Base-by-base conservation (phyloP, 30 jellyfish, hydroid and myxozoan genomes). In the Aurelia coerulea region DNA sequence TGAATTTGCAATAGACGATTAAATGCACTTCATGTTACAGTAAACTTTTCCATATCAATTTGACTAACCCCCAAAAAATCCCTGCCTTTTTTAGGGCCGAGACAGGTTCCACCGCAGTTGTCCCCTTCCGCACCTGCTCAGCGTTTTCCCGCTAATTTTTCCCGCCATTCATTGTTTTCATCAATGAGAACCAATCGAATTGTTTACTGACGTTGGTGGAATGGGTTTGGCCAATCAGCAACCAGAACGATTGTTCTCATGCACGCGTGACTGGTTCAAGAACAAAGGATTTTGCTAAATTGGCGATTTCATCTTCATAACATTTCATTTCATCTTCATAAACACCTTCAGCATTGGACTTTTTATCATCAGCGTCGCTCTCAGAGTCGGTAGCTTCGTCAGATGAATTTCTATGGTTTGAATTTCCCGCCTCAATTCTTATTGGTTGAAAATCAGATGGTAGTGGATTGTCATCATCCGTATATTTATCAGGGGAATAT, bases 401-500 rank as follows among this genome's bases (percentile, higher is more conserved):
- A 72, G 13, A 29, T 9, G 56, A 46, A 6, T 33, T 13, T 4
- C 10, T 68, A 29, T 15, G 1, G 14, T 33, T n/a, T 60, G 51
- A 19, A 31, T 42, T 51, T 1, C 41, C 41, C 17, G 10, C 37
- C 2, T 29, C 39, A 46, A 71, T 67, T 46, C 18, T 59, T 23
- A 84, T 58, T 33, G 93, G 93, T 54, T 59, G 65, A 62, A 84
- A 84, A 64, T 84, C 93, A 4, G 79, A 29, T 46, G 93, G 93
- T 10, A 84, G 32, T 35, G 88, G 29, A 39, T 62, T 68, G 6
- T 87, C 89, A 37, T 51, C 91, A 68, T 85, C 98, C 19, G 80
- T 71, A 74, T 92, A 92, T 77, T 86, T 92, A 33, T 87, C 86
- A 3, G 98, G 98, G 9, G 98, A 92, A 70, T 92, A 92, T 46